Base-by-base conservation (phyloP, 2,797 vertebrate species). In the Erethizon dorsatum region DNA sequence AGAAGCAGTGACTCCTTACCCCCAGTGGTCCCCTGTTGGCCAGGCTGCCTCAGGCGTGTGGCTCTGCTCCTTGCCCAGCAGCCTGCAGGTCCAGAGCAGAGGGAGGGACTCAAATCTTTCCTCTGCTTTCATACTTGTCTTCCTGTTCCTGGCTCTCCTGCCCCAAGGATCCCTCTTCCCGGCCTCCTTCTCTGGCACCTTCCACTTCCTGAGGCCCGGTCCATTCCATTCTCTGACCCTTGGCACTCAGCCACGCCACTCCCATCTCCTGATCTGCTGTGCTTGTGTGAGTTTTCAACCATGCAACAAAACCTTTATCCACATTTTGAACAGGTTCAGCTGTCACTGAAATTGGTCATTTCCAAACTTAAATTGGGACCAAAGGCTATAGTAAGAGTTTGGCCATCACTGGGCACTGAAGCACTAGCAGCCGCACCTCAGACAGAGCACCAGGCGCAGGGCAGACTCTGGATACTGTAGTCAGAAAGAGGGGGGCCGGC, bases 11-110 rank as follows among this genome's bases (percentile, higher is more conserved):
- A 4, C 33, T 37, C 17, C 33, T 22, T 5, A 50, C 0, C 6
- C 41, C 12, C 28, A 54, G 17, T 0, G 2, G 17, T 78, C 52
- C 56, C 50, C 91, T 33, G 22, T 11, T 22, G 61, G 41, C 57
- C 12, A 33, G 0, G 22, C 45, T 47, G 6, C 20, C 2, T 3
- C 4, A 13, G 41, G 33, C 67, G 33, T 1, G 2, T 0, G 13
- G 54, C 37, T 71, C 18, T 18, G 59, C n/a, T 20, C 45, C 57
- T 0, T 20, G 24, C 15, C 17, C 0, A 3, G 5, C n/a, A 77
- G 31, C 12, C 54, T 3, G 0, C 33, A 37, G 52, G 3, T 69
- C 56, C 6, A 12, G 3, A 15, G n/a, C 26, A 54, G 33, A 56
- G 14, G 22, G n/a, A 28, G 0, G 54, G 20, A 33, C 83, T 89